Evolutionary conservation across 2,797 vertebrate genomes (phyloP), one percentile per base, ranked within the genome.

Genomic region (Limnodromus scolopaceus): DNA sequence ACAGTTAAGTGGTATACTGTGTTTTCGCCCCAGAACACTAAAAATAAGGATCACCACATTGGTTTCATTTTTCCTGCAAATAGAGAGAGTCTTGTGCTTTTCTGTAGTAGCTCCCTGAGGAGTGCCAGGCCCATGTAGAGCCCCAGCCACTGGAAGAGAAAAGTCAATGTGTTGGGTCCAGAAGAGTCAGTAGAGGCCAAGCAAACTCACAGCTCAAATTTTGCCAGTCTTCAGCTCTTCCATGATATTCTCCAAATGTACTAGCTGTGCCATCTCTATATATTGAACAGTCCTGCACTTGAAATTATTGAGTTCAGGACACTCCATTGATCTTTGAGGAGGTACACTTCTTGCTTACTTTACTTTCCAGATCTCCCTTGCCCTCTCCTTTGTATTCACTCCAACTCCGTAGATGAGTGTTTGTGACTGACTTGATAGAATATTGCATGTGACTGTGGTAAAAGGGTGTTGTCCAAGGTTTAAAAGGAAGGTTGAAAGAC

Each of bases 161-260:
- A 15, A 46, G 54, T 38, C 51, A 3, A 0, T 24, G 10, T 53
- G 8, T 51, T 23, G 6, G 8, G 28, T 87, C 43, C 30, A 23
- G 36, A 85, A 13, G 7, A 43, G 41, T 54, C 41, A 45, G 55
- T 46, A 77, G 30, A 58, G 13, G 15, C 36, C 13, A n/a, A 30
- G 61, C 3, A 10, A 86, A 16, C 30, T 69, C 28, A 9, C 5
- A 86, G n/a, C 38, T 90, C 25, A 32, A 30, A 1, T 68, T 88
- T 81, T 70, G n/a, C 46, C 1, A 2, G 5, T 2, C 1, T 2
- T 34, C 8, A 17, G 4, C 24, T 87, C 36, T 77, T 91, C 32
- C 6, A 7, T 3, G 2, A 0, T n/a, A 58, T 12, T 76, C n/a
- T 28, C 15, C 5, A 51, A 20, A 28, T 5, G 4, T 36, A 9